These are phyloP conservation scores for Ophion ventricosus DNA, from an alignment of 2,888 invertebrate genomes.

Conservation along the genomic window DNA sequence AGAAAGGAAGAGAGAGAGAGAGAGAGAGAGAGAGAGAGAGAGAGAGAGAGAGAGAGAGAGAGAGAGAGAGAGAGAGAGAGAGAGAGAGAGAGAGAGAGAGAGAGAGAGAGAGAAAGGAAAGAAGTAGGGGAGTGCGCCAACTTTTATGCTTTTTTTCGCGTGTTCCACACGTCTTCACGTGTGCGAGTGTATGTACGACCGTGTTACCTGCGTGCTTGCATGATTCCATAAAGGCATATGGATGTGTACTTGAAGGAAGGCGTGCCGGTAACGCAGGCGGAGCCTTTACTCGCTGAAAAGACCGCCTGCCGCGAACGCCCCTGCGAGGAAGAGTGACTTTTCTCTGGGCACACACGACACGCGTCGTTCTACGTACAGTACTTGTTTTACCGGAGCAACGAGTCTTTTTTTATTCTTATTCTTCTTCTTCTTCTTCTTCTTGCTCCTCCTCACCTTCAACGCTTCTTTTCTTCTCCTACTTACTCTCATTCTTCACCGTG, in stretches of 20 bases:
- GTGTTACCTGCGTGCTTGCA: conserved; percentile 27
- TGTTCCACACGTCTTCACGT: conserved; percentile 12
- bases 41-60: no score
- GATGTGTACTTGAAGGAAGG: conserved; percentile 63
- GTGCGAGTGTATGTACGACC: conserved; percentile 5
- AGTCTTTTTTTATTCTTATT: conserved; percentile 40
- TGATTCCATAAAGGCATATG: conserved; percentile 46
- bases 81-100: background rate
- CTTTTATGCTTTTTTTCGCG: conserved; percentile 58
- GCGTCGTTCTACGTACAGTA: conserved; percentile 38
- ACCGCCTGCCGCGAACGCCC: conserved; percentile 80
- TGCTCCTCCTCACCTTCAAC: background rate
- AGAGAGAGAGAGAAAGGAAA: conserved; percentile 10
- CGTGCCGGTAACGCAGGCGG: conserved; percentile 77
- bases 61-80: no score
- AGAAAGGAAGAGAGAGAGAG: no score
- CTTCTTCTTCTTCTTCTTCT: conserved; percentile 32
- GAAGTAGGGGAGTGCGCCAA: conserved; percentile 14
- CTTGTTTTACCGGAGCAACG: conserved; percentile 34
- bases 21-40: no score
- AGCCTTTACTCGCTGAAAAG: conserved; percentile 77
- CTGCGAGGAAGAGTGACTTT: conserved; percentile 66
- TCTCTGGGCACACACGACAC: conserved; percentile 54
- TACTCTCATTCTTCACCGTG: conserved; percentile 26
- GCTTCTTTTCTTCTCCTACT: background rate